Conservation (phyloP, 2,113 vertebrate species). For the Sakesphorus luctuosus region DNA sequence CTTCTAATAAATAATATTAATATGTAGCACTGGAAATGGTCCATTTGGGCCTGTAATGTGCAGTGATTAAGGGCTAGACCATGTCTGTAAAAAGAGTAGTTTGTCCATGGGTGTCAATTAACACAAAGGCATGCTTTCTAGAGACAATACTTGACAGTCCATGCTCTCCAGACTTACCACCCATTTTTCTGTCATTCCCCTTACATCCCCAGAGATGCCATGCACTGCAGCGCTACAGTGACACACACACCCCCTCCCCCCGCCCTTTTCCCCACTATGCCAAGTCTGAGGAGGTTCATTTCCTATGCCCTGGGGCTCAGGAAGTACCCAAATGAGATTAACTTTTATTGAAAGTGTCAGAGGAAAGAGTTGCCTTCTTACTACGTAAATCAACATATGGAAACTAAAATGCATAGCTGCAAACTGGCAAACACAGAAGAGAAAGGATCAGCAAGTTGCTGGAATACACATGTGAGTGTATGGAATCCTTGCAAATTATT, state of each 20-base stretch:
- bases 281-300: not conserved
- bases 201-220: not conserved
- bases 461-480: not conserved
- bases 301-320: not conserved
- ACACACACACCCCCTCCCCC: not conserved
- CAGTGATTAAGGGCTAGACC: constrained; percentile 18
- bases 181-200: not conserved
- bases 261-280: not conserved
- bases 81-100: not conserved
- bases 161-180: not conserved
- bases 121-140: not conserved
- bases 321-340: not conserved
- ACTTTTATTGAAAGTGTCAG: not conserved
- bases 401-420: not conserved
- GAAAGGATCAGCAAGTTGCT: not conserved
- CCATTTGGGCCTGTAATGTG: not conserved
- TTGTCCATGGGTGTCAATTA: not conserved
- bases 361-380: not conserved
- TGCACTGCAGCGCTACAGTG: rapidly evolving
- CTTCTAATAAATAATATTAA: constrained; percentile 51
- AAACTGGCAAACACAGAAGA: not conserved
- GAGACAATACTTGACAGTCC: rapidly evolving
- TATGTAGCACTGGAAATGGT: not conserved
- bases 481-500: rapidly evolving
- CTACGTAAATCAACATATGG: not conserved